A percentile compares a stretch with the other conserved stretches of the same genome.
Conservation (phyloP, 30 jellyfish, hydroid and myxozoan genomes). For the Aurelia sp. region DNA sequence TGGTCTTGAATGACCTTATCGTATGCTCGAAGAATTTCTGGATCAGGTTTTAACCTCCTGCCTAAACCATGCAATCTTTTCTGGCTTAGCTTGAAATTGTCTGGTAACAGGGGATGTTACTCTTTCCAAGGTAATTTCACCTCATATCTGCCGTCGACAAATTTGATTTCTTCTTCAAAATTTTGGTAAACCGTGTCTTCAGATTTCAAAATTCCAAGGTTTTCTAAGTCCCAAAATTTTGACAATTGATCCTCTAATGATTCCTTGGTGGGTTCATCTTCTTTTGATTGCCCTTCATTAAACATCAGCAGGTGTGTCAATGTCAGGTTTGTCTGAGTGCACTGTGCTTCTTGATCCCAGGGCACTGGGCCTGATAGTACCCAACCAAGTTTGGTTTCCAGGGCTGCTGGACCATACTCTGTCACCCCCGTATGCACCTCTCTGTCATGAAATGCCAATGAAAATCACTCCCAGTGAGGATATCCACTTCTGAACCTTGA, state of each 20-base stretch:
- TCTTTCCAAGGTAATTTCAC: slow-evolving; percentile 46
- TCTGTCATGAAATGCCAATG: no score
- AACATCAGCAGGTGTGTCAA: no score
- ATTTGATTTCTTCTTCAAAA: slow-evolving; percentile 6
- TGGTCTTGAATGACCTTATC: background rate
- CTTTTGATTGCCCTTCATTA: no score
- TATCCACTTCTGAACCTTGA: no score
- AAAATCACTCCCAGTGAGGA: no score
- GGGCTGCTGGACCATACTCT: no score
- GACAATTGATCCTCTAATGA: background rate
- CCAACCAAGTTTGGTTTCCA: no score
- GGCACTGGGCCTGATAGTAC: no score
- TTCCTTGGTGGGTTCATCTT: background rate
- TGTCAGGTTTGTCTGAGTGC: no score
- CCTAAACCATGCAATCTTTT: background rate
- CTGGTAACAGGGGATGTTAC: slow-evolving; percentile 17
- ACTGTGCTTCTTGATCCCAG: no score
- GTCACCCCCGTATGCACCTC: no score
- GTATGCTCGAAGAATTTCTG: slow-evolving; percentile 5
- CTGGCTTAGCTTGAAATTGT: slow-evolving; percentile 5
- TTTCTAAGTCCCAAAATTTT: slow-evolving; percentile 41
- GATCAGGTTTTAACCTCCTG: background rate
- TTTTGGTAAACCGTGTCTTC: slow-evolving; percentile 31
- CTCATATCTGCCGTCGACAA: slow-evolving; percentile 35
- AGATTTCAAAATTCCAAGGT: background rate